Conservation (phyloP, 2,113 vertebrate species). For the Phylloscopus trochiloides region DNA sequence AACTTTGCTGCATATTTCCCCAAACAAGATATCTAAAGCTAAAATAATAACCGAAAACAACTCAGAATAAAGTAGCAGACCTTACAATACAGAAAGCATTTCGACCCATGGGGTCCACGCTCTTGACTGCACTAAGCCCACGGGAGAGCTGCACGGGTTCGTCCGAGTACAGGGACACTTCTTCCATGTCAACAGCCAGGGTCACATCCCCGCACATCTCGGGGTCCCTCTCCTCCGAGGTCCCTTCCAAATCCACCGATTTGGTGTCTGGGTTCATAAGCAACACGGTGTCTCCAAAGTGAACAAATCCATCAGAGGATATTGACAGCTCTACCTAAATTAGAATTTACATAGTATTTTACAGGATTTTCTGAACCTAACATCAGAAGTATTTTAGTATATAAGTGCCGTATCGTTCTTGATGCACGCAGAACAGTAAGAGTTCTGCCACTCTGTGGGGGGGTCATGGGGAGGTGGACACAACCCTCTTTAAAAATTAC, state of each 20-base stretch:
- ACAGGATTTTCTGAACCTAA: not conserved
- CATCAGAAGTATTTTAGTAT: not conserved
- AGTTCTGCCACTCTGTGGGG: fast-evolving
- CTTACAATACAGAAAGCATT: constrained; percentile 82
- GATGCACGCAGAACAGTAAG: no score
- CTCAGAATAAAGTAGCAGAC: constrained; percentile 47
- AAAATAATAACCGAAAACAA: not conserved
- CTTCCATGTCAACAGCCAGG: constrained; percentile 75
- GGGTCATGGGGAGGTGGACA: not conserved
- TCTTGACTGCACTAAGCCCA: constrained; percentile 69
- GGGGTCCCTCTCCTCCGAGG: not conserved
- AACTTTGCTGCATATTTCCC: not conserved
- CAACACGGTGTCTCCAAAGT: constrained; percentile 86
- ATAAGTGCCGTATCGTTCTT: not conserved
- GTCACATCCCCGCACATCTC: not conserved
- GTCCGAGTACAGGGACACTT: not conserved
- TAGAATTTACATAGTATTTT: not conserved
- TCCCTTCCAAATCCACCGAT: not conserved
- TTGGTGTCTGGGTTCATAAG: constrained; percentile 72
- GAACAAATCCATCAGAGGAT: constrained; percentile 77
- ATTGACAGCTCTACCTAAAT: constrained; percentile 79
- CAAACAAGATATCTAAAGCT: not conserved
- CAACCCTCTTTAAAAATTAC: constrained; percentile 55
- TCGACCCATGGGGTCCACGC: constrained; percentile 59
- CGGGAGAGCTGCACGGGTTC: constrained; percentile 59